Base-by-base conservation (phyloP, 2,888 invertebrate genomes). In the Nomada lathburiana region DNA sequence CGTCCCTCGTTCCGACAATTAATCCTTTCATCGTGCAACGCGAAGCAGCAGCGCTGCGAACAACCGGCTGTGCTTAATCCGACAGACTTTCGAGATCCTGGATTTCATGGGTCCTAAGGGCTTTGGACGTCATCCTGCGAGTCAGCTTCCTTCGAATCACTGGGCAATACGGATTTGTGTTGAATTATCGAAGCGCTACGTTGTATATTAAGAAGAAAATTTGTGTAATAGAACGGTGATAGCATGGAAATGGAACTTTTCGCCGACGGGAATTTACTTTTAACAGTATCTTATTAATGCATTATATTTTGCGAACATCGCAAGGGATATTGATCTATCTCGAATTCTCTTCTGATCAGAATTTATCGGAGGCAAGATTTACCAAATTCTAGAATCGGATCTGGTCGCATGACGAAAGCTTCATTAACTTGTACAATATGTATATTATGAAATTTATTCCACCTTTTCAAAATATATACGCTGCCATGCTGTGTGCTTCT, bases 21-120 rank as follows among this genome's bases (percentile, higher is more conserved):
- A 90, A 90, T 90, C 89, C 89, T 86, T 84, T 78, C 75, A 70
- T 70, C 84, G 79, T 69, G 76, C 77, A 67, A 77, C 84, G 75
- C 63, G 87, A 79, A 84, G 82, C 78, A 76, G 84, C 78, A 57
- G 63, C 50, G 63, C 89, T 84, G 83, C 85, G 90, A 88, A 86
- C 85, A 77, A 55, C 85, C 86, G 75, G 85, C 83, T 89, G 88
- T 86, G 69, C 87, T 86, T 90, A 88, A 89, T 88, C 89, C 86
- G 67, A 74, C 71, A 75, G 83, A 84, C 80, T 86, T 81, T 71
- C 77, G 55, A 72, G 80, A 85, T 75, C 72, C 78, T 65, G 73
- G 81, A 85, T 86, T 86, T 84, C 80, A 55, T 52, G 69, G 78
- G 55, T 60, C 78, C 69, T 68, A 71, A 36, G 68, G 52, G 69